Base-by-base conservation (phyloP, 2,113 vertebrate species). In the Malurus alboscapulatus region DNA sequence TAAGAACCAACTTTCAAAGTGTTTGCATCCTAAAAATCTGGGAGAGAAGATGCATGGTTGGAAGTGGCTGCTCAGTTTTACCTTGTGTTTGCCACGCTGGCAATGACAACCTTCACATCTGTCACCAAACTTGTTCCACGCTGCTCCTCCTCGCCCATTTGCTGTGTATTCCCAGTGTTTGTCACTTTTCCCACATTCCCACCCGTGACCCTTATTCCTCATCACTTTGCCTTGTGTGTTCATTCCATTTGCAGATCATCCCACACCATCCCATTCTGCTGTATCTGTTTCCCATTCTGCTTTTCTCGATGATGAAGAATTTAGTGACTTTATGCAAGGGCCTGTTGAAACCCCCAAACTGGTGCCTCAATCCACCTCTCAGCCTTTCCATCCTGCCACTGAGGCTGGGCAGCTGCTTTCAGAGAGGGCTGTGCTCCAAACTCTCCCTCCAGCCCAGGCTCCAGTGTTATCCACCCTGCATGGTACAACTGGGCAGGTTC, bases 311-410 rank as follows among this genome's bases (percentile, higher is more conserved):
- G 98, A 98, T 96, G 99, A 99, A 53, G 99, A 99, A 92, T 99
- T 99, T 98, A 99, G 98, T 98, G 99, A 99, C 98, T 99, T 99
- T 99, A 98, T 99, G 95, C 99, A 99, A 96, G 99, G 99, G 83
- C 98, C 98, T 32, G 85, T 98, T 96, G 98, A 98, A 83, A 91
- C 76, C 92, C 97, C 97, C 65, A 71, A 44, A 50, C 63, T 94
- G 87, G 95, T 90, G 93, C 97, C 95, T 97, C 97, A 96, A 77
- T 88, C 97, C 94, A 96, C 90, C 79, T 97, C 95, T 96, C 97
- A 96, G 97, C 96, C 95, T 97, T 92, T 96, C 90, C 97, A 86
- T 92, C 96, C 97, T 88, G 92, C 92, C 69, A 25, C 95, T 85
- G 97, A 96, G 94, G 92, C 94, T 94, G 97, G 82, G 93, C 98